Base-by-base conservation (phyloP, 1,140 invertebrate species). In the Habropoda laboriosa region DNA sequence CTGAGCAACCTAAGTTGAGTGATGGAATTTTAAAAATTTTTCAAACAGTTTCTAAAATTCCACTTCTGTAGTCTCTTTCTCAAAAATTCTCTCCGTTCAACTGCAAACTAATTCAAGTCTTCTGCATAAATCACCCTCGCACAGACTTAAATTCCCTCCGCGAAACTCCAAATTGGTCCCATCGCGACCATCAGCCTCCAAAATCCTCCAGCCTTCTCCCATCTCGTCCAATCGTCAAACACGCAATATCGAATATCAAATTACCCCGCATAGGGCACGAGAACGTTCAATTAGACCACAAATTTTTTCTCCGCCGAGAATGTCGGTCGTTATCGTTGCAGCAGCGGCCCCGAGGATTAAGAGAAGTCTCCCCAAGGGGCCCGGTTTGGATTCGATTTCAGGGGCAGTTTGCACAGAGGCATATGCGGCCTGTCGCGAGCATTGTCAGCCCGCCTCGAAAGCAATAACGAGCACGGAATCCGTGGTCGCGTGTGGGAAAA, bases 401-500 rank as follows among this genome's bases (percentile, higher is more conserved):
- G 47, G 71, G 82, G 74, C 58, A 75, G 79, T 81, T 83, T 80
- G 74, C 49, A 71, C 74, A 81, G 79, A 47, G 73, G 76, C 85
- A 89, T 89, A 86, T 86, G 87, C 67, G 79, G 27, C 58, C 76
- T 47, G 64, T 64, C 71, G 45, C 53, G 49, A 70, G 55, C 61
- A 88, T 83, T 80, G 78, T 81, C 30, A 10, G 10, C 47, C 45
- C 53, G 60, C 61, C 85, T 88, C 82, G 79, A 88, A 76, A 77
- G 87, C 81, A 83, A 88, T 90, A 89, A 90, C 83, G 86, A 90
- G 81, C 72, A 55, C 70, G 63, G 70, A 79, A 82, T 84, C 64
- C 73, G 78, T 61, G 73, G 79, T 82, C 80, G 63, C 79, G 78
- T 89, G 88, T 90, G 88, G 86, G 88, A 89, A 90, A 90, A 79